Evolutionary conservation across 2,797 vertebrate species (phyloP), one percentile per base, ranked within the genome.

Genomic region (Miichthys miiuy): DNA sequence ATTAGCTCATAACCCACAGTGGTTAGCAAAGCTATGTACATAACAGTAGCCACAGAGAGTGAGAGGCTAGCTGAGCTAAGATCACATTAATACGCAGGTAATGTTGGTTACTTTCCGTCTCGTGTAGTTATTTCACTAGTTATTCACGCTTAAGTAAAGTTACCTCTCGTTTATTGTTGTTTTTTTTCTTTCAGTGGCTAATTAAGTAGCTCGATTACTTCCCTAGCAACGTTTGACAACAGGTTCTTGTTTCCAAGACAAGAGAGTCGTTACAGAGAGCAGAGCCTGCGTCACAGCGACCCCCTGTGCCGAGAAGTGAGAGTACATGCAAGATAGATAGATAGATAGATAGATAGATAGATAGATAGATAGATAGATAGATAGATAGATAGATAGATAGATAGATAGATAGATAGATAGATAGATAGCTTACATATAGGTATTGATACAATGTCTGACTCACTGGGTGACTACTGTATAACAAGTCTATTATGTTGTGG

Each of bases 181-280:
- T 7, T 46, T 16, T 68, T 46, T 46, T 38, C 11, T 65, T 46
- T 27, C n/a, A 27, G 44, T 5, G 63, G 68, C 63, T 68, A 58
- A 57, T 72, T 78, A 50, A 62, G 52, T 67, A 78, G 75, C 80
- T 55, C 41, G 9, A 2, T 20, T 2, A 85, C 89, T 94, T 94
- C 93, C 94, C 88, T 95, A 93, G 93, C 89, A 94, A 95, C 93
- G 94, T 78, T 88, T 93, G 88, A 91, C 84, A 94, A 93, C 51
- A 61, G 63, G 60, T 65, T 54, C 57, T 38, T 63, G 91, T 94
- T 88, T 63, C 88, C 69, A 92, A 58, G 83, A 87, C 66, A 80
- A 87, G 87, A 91, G 79, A 58, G 85, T 64, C 51, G 8, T 6
- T 6, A 5, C 13, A 12, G 56, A 46, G 55, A 52, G 41, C 1